Percentiles rank a stretch among this genome's conserved stretches.
Evolutionary conservation across 2,888 invertebrate genomes (phyloP).

Genomic region (Bembecia ichneumoniformis): DNA sequence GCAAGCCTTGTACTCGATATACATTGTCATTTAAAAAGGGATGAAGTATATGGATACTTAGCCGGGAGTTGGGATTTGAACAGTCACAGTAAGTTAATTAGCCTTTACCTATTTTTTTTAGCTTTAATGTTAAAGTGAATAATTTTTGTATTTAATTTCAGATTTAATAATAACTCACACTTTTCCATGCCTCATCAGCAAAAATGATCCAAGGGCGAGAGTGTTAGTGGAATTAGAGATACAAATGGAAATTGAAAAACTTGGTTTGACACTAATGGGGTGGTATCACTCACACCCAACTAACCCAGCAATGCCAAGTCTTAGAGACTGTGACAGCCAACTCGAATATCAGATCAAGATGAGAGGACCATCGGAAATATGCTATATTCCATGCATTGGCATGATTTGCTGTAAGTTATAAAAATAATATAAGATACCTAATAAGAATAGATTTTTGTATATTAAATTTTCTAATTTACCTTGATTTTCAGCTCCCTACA

Average conservation of each 20-base stretch:
- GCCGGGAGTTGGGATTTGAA: constrained; percentile 97
- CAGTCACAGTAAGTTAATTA: constrained; percentile 83
- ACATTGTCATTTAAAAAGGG: constrained; percentile 93
- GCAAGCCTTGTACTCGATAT: constrained; percentile 91
- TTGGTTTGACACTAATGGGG: constrained; percentile 86
- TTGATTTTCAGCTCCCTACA: constrained; percentile 81
- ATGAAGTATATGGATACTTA: constrained; percentile 95
- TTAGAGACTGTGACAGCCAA: constrained; percentile 92
- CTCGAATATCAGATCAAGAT: constrained; percentile 95
- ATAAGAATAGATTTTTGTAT: too few relatives aligned
- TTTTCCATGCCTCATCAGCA: constrained; percentile 88
- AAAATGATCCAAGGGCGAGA: constrained; percentile 83
- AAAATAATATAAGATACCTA: not conserved
- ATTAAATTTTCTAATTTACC: not conserved
- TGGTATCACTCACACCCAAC: constrained; percentile 98
- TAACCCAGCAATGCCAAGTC: constrained; percentile 88
- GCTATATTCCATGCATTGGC: constrained; percentile 94
- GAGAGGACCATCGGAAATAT: constrained; percentile 91
- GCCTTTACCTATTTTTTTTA: not conserved
- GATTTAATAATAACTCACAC: constrained; percentile 90
- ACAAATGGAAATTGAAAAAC: constrained; percentile 84
- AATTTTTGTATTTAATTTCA: constrained; percentile 43
- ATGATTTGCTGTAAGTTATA: constrained; percentile 89
- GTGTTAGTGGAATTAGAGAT: constrained; percentile 86
- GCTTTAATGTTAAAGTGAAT: not conserved